phyloP scores from a whole-genome alignment of 1,140 invertebrate genomes.

The Ooceraea biroi region DNA sequence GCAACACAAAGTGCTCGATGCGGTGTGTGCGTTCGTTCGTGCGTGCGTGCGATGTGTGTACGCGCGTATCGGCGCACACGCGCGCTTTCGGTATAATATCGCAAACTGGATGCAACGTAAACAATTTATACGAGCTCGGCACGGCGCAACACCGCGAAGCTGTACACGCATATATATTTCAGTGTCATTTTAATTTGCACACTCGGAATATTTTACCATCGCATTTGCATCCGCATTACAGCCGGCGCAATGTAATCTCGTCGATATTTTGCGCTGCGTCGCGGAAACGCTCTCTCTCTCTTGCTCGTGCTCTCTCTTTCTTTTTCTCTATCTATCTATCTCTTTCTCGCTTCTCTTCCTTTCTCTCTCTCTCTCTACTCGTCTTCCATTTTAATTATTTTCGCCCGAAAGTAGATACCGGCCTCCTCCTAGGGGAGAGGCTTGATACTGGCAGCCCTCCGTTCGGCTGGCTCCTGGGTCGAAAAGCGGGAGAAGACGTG shows the following conservation, averaged over 20 bases:
- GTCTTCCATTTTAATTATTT: slow-evolving; percentile 84
- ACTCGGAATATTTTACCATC: slow-evolving; percentile 85
- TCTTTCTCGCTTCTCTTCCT: not conserved
- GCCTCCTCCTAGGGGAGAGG: slow-evolving; percentile 49
- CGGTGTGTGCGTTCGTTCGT: slow-evolving; percentile 52
- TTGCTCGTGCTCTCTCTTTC: not conserved
- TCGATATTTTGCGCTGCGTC: slow-evolving; percentile 84
- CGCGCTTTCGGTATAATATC: slow-evolving; percentile 79
- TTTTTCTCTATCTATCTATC: slow-evolving; percentile 5
- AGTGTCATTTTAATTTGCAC: slow-evolving; percentile 85
- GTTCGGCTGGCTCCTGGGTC: slow-evolving; percentile 12
- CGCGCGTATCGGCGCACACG: slow-evolving; percentile 48
- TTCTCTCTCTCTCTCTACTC: slow-evolving; percentile 53
- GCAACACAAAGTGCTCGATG: slow-evolving; percentile 47
- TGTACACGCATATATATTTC: slow-evolving; percentile 80
- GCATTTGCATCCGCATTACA: slow-evolving; percentile 85
- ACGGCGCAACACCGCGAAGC: slow-evolving; percentile 59
- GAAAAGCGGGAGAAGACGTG: slow-evolving; percentile 56
- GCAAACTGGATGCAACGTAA: slow-evolving; percentile 78
- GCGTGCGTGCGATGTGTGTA: slow-evolving; percentile 45
- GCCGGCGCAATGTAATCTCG: slow-evolving; percentile 84
- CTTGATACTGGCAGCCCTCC: slow-evolving; percentile 15
- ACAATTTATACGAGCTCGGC: slow-evolving; percentile 80
- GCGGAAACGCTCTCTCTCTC: slow-evolving; percentile 67
- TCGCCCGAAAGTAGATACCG: slow-evolving; percentile 78